Base-by-base conservation (phyloP, 2,888 invertebrate genomes). In the Drosophila vallismaia region DNA sequence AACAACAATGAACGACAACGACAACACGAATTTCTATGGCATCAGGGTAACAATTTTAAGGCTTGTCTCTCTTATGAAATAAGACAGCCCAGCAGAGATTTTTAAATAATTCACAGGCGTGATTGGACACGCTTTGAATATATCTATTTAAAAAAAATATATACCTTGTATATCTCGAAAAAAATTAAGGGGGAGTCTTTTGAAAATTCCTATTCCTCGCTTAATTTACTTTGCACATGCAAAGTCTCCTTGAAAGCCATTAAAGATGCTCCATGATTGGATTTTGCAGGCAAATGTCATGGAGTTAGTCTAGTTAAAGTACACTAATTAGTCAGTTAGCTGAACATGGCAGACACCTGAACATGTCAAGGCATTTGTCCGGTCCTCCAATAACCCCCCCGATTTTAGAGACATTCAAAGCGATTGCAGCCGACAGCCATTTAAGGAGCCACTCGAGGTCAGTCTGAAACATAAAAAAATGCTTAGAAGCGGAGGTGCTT, bases 391-490 rank as follows among this genome's bases (percentile, higher is more conserved):
- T 8, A 19, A 19, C 0, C 9, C 45, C 38, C 52, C 9, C 29
- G 52, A 53, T 45, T 31, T 24, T 26, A 56, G 77, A 77, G 70
- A 19, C 19, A 19, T 19, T 84, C 75, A 66, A 48, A 70, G 53
- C 67, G 53, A 77, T 77, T 69, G 62, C 79, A 46, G 60, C 63
- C 58, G 71, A 62, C 79, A 64, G 54, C 82, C 79, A 88, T 87
- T 87, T 85, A 85, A 85, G 85, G 84, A 86, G 80, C 62, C 67
- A 51, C 51, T 70, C 88, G 86, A 85, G 85, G 88, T 78, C 86
- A 84, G 46, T 28, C 38, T 51, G 28, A 29, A 52, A 52, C 49
- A 48, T 44, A 51, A 33, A 59, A 36, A 9, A 8, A 36, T 24
- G 31, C 4, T 6, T 3, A n/a, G 29, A 29, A 40, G 26, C 26